phyloP scores from a whole-genome alignment of 2,113 vertebrate genomes.

The Antennarius striatus region DNA sequence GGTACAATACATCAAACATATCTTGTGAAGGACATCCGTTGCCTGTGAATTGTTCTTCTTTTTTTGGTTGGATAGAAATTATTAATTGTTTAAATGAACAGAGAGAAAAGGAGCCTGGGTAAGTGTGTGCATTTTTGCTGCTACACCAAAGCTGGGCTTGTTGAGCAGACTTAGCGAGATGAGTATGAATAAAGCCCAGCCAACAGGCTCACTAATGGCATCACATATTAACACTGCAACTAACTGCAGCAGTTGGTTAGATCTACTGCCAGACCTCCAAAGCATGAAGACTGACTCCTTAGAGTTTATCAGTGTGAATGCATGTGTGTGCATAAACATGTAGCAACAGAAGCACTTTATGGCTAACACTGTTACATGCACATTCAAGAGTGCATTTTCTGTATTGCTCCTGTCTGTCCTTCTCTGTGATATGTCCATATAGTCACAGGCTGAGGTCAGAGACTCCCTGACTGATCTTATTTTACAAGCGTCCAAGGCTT shows the following conservation, averaged over 20 bases:
- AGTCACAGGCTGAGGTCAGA: slow-evolving; percentile 74
- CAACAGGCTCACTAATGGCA: slow-evolving; percentile 45
- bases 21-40: slow-evolving; percentile 14
- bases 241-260: slow-evolving; percentile 46
- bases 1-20: neutral
- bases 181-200: slow-evolving; percentile 40
- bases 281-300: slow-evolving; percentile 34
- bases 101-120: slow-evolving; percentile 8
- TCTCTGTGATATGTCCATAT: slow-evolving; percentile 63
- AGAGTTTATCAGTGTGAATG: slow-evolving; percentile 42
- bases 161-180: slow-evolving; percentile 28
- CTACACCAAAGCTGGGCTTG: slow-evolving; percentile 16
- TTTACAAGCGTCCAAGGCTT: slow-evolving; percentile 72
- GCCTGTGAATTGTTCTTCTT: slow-evolving; percentile 6
- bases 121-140: neutral
- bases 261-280: slow-evolving; percentile 53
- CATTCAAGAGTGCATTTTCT: slow-evolving; percentile 15
- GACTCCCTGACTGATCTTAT: slow-evolving; percentile 77
- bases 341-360: slow-evolving; percentile 43
- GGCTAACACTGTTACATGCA: slow-evolving; percentile 26
- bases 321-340: slow-evolving; percentile 47
- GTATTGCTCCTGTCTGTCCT: slow-evolving; percentile 38
- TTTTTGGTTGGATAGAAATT: slow-evolving; percentile 9
- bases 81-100: slow-evolving; percentile 20
- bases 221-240: slow-evolving; percentile 51